Percentiles rank a stretch among this genome's conserved stretches.
These are phyloP conservation scores for Venustaconcha ellipsiformis DNA, from an alignment of 1,140 invertebrate genomes.

Conservation along the genomic window DNA sequence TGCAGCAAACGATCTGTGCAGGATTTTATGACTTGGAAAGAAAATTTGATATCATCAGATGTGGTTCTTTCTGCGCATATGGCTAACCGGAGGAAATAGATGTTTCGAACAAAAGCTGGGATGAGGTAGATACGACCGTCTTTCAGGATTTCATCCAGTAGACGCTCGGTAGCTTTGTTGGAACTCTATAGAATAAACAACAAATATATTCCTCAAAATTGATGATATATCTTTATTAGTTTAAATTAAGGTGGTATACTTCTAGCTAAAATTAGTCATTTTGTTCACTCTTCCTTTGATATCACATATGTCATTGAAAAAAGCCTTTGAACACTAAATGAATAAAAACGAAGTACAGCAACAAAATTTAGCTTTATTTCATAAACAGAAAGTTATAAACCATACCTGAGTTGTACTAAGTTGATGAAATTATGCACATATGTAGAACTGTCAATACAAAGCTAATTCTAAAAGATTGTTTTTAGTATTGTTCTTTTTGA, in stretches of 20 bases:
- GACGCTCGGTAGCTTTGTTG: conserved; percentile 35
- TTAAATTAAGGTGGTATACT: neutral
- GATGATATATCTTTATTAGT: neutral
- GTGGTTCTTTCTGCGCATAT: conserved; percentile 46
- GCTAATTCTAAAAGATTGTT: too few species aligned
- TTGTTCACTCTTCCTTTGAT: neutral
- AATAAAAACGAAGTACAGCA: too few species aligned
- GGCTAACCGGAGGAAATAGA: conserved; percentile 48
- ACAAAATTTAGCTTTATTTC: too few species aligned
- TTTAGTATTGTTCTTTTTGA: too few species aligned
- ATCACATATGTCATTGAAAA: neutral
- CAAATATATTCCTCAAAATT: neutral
- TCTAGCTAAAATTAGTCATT: neutral
- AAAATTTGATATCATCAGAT: conserved; percentile 38
- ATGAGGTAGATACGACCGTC: conserved; percentile 45
- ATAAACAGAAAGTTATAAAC: too few species aligned
- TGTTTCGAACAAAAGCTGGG: conserved; percentile 35
- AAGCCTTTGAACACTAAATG: neutral
- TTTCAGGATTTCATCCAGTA: conserved; percentile 39
- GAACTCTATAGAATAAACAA: conserved; percentile 20
- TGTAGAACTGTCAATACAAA: too few species aligned
- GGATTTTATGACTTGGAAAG: conserved; percentile 34
- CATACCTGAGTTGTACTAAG: too few species aligned
- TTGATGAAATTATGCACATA: too few species aligned
- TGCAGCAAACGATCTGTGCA: conserved; percentile 30